A percentile compares a stretch with the other conserved stretches of the same genome.
These are phyloP conservation scores for Microhierax caerulescens DNA, from an alignment of 2,797 vertebrate species.

Conservation along the genomic window DNA sequence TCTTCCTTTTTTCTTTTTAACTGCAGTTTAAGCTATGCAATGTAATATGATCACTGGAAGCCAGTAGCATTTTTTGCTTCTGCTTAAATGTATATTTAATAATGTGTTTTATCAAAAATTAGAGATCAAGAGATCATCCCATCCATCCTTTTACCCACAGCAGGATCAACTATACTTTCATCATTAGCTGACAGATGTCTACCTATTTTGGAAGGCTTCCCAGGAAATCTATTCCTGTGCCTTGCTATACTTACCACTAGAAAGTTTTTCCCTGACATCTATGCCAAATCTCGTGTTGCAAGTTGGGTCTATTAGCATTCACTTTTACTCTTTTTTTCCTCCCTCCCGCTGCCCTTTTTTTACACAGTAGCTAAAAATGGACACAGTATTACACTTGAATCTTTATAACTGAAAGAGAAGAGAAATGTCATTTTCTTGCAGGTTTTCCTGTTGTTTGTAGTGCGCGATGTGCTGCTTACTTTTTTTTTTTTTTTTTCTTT, in stretches of 20 bases:
- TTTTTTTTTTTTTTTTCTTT: neutral
- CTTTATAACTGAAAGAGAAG: neutral
- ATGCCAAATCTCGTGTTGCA: neutral
- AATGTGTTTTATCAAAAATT: neutral
- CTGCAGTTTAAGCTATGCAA: neutral
- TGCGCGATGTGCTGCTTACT: neutral
- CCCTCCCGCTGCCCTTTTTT: rapidly evolving
- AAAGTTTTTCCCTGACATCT: neutral
- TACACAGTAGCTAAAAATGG: neutral
- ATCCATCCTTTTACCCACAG: neutral
- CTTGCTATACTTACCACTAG: neutral
- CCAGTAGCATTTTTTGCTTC: neutral
- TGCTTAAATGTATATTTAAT: neutral
- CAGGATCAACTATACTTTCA: neutral
- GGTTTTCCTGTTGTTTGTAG: neutral
- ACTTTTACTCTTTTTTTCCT: neutral
- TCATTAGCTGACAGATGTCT: conserved; percentile 13
- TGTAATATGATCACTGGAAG: neutral
- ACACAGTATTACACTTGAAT: neutral
- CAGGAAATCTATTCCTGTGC: neutral
- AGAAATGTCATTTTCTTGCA: neutral
- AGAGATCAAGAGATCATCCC: neutral
- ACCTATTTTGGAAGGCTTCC: conserved; percentile 1
- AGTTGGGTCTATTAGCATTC: neutral
- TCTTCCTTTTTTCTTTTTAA: neutral